Evolutionary conservation across 2,113 vertebrate genomes (phyloP), one percentile per base, ranked within the genome.

Genomic region (Lepisosteus oculatus): DNA sequence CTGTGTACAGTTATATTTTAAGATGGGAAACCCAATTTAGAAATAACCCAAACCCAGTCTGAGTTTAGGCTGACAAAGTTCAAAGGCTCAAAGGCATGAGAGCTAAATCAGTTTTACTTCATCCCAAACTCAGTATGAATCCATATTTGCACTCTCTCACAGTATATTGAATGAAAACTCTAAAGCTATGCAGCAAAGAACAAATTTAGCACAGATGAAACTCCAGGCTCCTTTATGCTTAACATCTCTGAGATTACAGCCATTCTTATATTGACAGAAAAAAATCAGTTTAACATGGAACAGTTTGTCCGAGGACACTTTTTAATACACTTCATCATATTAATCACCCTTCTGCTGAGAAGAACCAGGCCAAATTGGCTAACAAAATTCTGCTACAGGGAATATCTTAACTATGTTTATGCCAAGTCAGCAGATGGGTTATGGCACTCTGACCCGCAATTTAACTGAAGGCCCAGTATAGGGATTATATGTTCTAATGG

Each of bases 401-500:
- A 57, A 69, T 43, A 56, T 14, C 55, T 57, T 57, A 42, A 56
- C 42, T 29, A 54, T 56, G 65, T 65, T 55, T 56, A 68, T 67
- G 5, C 47, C n/a, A n/a, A 55, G 29, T 54, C 59, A 51, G 65
- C 65, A 65, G 69, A 71, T 65, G 54, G 69, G 72, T 64, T 54
- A 59, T n/a, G 15, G 42, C 42, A 9, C 57, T 12, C 64, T 51
- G 65, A 68, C 44, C 41, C 15, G 57, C 54, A 55, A 55, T 74
- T 66, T 70, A 70, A 73, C 67, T 42, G 69, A 57, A 56, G 13
- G 68, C 68, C 47, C 67, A 75, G 70, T 75, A 62, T 56, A 64
- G 43, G 55, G 72, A 73, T 72, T 74, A 69, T 57, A 72, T 63
- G 73, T 59, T 74, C 67, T 69, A 43, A 45, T 74, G 62, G 63